phyloP scores from a whole-genome alignment of 2,113 vertebrate species.

The Pseudorasbora parva region DNA sequence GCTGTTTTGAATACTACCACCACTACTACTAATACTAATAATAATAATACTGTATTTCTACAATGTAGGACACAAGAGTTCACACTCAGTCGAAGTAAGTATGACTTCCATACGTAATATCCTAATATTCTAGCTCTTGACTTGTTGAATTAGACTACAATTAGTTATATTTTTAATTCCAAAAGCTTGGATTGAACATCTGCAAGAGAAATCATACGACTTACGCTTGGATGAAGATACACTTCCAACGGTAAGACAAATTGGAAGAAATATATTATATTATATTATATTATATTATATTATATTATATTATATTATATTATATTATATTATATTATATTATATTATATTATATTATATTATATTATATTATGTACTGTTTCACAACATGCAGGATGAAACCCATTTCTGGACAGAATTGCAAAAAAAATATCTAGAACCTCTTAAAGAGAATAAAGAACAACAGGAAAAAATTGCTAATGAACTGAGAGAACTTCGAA shows the following conservation, averaged over 20 bases:
- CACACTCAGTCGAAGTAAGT: not conserved
- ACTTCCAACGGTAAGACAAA: conserved; percentile 61
- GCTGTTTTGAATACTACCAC: not conserved
- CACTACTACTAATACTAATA: not conserved
- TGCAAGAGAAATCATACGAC: conserved; percentile 58
- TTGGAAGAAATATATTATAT: not conserved
- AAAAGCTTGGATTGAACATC: conserved; percentile 64
- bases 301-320: too few relatives aligned
- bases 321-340: too few relatives aligned
- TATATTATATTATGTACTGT: too few relatives aligned
- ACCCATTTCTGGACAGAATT: conserved; percentile 64
- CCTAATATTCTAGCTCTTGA: not conserved
- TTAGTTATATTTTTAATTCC: not conserved
- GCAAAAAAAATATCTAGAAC: conserved; percentile 65
- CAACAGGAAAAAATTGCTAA: conserved; percentile 56
- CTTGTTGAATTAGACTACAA: not conserved
- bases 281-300: too few relatives aligned
- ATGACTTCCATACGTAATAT: not conserved
- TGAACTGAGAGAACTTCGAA: conserved; percentile 66
- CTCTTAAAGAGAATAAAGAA: conserved; percentile 65
- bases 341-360: too few relatives aligned
- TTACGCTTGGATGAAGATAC: conserved; percentile 55
- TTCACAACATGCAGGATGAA: conserved; percentile 62
- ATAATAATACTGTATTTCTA: not conserved
- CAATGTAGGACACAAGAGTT: not conserved